Evolutionary conservation across 2,888 invertebrate species (phyloP).

Genomic region (Argyra leucocephala): DNA sequence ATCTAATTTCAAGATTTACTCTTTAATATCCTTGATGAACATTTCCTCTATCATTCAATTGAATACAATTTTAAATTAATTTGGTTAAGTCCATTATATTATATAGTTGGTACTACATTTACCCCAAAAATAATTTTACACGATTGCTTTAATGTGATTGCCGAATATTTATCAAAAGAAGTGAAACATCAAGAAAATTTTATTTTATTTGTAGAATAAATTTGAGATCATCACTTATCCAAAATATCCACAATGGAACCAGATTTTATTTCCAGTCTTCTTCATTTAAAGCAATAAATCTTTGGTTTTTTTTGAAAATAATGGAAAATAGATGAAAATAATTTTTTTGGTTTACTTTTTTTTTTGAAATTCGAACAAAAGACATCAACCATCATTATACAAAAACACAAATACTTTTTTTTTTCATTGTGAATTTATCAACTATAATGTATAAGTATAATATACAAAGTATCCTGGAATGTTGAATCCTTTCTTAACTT

Average conservation of each 20-base stretch:
- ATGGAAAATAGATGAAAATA: not conserved
- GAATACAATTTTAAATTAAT: no score
- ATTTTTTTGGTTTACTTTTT: no score
- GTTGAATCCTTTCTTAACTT: not conserved
- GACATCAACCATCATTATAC: not conserved
- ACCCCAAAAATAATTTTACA: no score
- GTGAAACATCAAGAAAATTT: not conserved
- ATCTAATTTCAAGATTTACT: no score
- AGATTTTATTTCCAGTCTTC: not conserved
- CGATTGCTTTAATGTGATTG: not conserved
- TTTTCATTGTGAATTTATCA: not conserved
- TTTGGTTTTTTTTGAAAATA: not conserved
- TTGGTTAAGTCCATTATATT: no score
- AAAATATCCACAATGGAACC: not conserved
- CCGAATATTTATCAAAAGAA: not conserved
- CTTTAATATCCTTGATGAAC: no score
- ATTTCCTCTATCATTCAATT: no score
- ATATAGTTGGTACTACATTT: no score
- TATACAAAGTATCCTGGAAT: not conserved
- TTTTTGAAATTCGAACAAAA: not conserved
- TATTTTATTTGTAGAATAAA: no score
- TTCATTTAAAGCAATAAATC: constrained; percentile 3
- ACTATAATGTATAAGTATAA: not conserved
- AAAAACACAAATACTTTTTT: no score
- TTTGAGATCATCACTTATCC: not conserved